A percentile compares a stretch with the other conserved stretches of the same genome.
Evolutionary conservation across 2,888 invertebrate genomes (phyloP).

Genomic region (Xanthorhoe designata): DNA sequence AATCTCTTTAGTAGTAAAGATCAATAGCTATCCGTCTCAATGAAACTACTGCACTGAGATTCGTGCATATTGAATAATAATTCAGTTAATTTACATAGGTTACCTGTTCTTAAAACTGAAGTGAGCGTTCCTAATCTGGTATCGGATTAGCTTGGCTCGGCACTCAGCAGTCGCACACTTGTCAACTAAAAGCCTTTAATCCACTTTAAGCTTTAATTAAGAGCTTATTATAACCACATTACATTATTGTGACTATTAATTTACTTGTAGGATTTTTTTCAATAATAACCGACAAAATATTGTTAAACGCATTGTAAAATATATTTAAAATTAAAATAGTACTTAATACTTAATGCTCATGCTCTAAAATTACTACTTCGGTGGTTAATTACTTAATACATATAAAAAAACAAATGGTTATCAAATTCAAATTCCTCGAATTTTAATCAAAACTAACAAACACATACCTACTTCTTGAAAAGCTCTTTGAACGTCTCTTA

Average conservation of each 20-base stretch:
- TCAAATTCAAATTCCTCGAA: too few relatives aligned
- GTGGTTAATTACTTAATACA: too few relatives aligned
- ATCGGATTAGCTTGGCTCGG: constrained; percentile 12
- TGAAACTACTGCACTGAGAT: not conserved
- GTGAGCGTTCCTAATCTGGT: constrained; percentile 10
- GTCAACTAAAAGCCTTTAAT: constrained; percentile 20
- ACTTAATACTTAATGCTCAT: too few relatives aligned
- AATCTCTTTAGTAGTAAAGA: too few relatives aligned
- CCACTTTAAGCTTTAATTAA: not conserved
- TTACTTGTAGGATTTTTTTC: too few relatives aligned
- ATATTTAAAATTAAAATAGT: too few relatives aligned
- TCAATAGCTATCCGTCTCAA: too few relatives aligned
- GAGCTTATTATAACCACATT: not conserved
- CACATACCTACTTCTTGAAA: not conserved
- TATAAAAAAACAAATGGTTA: too few relatives aligned
- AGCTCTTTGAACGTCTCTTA: not conserved
- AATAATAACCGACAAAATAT: too few relatives aligned
- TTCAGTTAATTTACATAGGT: not conserved
- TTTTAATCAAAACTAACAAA: too few relatives aligned
- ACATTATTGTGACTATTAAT: not conserved
- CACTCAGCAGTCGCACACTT: constrained; percentile 5
- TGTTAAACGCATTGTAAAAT: too few relatives aligned
- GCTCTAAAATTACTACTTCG: too few relatives aligned
- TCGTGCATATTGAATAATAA: not conserved
- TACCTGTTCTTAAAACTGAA: not conserved